Base-by-base conservation (phyloP, 1,140 invertebrate genomes). In the Aphelinus certus region DNA sequence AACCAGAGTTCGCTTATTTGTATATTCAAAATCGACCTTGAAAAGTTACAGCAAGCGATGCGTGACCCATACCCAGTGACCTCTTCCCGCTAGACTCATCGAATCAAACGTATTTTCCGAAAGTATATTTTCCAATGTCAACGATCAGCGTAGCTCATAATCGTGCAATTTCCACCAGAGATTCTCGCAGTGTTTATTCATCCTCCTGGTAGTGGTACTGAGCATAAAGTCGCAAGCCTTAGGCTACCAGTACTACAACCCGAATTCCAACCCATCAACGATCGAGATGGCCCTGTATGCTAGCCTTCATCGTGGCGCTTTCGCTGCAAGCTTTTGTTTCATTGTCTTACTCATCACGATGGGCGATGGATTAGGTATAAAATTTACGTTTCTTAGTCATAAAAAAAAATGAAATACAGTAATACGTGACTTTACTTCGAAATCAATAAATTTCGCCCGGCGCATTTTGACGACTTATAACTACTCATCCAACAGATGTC, bases 401-500 rank as follows among this genome's bases (percentile, higher is more conserved):
- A 76, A 45, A 76, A 67, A 71, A 76, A 71, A 71, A 26, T 26
- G 26, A 26, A 26, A 26, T 26, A 26, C 26, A 26, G 26, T 26
- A 26, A 26, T 26, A 26, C 26, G 26, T 26, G 26, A 26, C 26
- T 26, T 26, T 26, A 26, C 26, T 26, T 26, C 26, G 26, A 26
- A 26, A 26, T 26, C 26, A 26, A 26, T 26, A 26, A 26, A 70
- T 76, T 65, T 45, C 70, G 65, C 70, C 10, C 6, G 43, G 53
- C 26, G 26, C 61, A 46, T 73, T 56, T 63, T 66, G 73, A 69
- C 72, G 62, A 75, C 64, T 75, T 71, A 68, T 58, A 61, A 72
- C 42, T 66, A 51, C 7, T 45, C 64, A 62, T 46, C 7, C 45
- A 6, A 26, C 73, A 84, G 84, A 82, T 71, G 76, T 79, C 46